A percentile compares a stretch with the other conserved stretches of the same genome.
phyloP scores from a whole-genome alignment of 2,888 invertebrate genomes.

The Aleiodes alternator region DNA sequence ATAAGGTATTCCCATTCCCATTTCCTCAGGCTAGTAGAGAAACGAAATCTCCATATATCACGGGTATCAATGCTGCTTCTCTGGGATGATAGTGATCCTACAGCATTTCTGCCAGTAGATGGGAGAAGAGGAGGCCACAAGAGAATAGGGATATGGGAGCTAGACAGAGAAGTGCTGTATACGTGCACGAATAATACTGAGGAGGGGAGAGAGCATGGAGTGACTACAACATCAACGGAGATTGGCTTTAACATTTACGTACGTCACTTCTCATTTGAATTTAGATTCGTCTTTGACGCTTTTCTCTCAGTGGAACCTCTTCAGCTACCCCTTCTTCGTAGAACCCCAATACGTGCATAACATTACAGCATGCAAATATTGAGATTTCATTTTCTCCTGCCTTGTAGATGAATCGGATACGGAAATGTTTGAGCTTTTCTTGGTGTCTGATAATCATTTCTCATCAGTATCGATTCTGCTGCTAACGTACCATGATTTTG shows the following conservation, averaged over 20 bases:
- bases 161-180: conserved; percentile 12
- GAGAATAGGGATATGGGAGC: conserved; percentile 26
- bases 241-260: conserved; percentile 66
- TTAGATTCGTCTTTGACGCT: conserved; percentile 67
- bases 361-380: not conserved
- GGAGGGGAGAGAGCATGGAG: conserved; percentile 42
- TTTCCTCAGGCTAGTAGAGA: not conserved
- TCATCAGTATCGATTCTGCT: no score
- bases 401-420: no score
- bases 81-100: conserved; percentile 35
- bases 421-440: no score
- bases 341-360: conserved; percentile 3
- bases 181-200: conserved; percentile 52
- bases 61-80: conserved; percentile 39
- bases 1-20: conserved; percentile 5
- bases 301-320: conserved; percentile 24
- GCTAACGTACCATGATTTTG: no score
- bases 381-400: not conserved
- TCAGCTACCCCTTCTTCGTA: not conserved
- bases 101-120: conserved; percentile 15
- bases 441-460: no score
- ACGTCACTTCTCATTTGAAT: conserved; percentile 71
- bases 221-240: conserved; percentile 65
- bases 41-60: conserved; percentile 14
- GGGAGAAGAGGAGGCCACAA: conserved; percentile 11